Percentiles rank a stretch among this genome's conserved stretches.
Conservation (phyloP, 1,140 invertebrate genomes). For the Zaprionus kolodkinae region DNA sequence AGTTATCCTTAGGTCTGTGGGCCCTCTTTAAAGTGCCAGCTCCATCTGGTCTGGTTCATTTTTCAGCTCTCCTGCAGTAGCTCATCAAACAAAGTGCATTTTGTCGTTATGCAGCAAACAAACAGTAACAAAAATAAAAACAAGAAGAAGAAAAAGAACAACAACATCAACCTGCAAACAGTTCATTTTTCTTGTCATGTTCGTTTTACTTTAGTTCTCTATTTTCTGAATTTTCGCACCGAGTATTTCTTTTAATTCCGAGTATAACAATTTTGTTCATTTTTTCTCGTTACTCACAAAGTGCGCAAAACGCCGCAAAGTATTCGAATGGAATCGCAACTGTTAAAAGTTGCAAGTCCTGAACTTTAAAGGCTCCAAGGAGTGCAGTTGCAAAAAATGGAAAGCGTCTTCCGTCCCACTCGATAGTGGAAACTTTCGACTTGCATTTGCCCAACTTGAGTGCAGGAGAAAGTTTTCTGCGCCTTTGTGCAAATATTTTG, state of each 20-base stretch:
- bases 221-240: conserved; percentile 23
- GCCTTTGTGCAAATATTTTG: conserved; percentile 49
- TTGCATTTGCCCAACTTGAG: conserved; percentile 22
- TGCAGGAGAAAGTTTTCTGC: conserved; percentile 32
- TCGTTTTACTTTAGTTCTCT: neutral
- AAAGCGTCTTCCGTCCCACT: conserved; percentile 16
- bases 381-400: conserved; percentile 5
- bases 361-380: conserved; percentile 24
- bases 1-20: conserved; percentile 16
- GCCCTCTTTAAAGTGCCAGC: conserved; percentile 13
- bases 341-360: conserved; percentile 44
- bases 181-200: conserved; percentile 10
- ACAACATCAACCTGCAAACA: neutral
- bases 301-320: conserved; percentile 52
- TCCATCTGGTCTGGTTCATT: conserved; percentile 1
- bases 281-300: conserved; percentile 45
- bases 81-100: conserved; percentile 66
- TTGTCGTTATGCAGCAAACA: conserved; percentile 33
- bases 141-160: conserved; percentile 2
- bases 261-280: conserved; percentile 12
- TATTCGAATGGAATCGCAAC: conserved; percentile 44
- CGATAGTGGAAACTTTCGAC: conserved; percentile 37
- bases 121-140: neutral
- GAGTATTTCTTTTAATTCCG: conserved; percentile 55
- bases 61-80: conserved; percentile 6